Evolutionary conservation across 2,888 invertebrate species (phyloP).

Genomic region (Alentia gelatinosa): DNA sequence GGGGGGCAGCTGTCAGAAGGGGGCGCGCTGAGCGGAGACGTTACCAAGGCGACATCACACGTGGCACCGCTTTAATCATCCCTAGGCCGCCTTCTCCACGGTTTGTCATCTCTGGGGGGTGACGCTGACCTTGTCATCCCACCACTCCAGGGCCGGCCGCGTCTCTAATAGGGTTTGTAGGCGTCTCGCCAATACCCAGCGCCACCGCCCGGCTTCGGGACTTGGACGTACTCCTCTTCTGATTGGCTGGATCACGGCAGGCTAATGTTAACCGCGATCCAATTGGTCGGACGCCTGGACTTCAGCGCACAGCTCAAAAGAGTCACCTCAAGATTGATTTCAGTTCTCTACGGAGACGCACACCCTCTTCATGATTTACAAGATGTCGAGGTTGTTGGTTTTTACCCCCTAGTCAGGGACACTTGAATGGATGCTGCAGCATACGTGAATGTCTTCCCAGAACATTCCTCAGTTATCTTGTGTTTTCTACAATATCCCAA

Average conservation of each 20-base stretch:
- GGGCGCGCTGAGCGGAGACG: neutral
- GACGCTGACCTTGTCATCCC: neutral
- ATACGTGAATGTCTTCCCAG: no score
- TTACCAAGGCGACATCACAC: slow-evolving; percentile 45
- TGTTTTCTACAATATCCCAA: no score
- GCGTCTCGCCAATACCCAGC: neutral
- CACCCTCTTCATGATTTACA: no score
- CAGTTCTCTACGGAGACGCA: no score
- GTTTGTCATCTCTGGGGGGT: neutral
- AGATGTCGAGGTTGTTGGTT: no score
- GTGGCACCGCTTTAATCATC: slow-evolving; percentile 3
- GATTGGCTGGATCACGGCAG: slow-evolving; percentile 16
- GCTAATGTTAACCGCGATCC: neutral
- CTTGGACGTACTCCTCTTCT: neutral
- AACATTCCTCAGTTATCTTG: no score
- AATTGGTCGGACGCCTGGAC: neutral
- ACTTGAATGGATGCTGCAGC: no score
- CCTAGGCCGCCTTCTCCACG: neutral
- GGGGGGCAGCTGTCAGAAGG: neutral
- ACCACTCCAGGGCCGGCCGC: neutral
- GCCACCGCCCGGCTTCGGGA: neutral
- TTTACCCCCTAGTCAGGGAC: no score
- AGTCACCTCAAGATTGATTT: neutral
- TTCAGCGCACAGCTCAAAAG: neutral
- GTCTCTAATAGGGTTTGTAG: slow-evolving; percentile 7